Evolutionary conservation across 2,113 vertebrate genomes (phyloP).

Genomic region (Alligator sinensis): DNA sequence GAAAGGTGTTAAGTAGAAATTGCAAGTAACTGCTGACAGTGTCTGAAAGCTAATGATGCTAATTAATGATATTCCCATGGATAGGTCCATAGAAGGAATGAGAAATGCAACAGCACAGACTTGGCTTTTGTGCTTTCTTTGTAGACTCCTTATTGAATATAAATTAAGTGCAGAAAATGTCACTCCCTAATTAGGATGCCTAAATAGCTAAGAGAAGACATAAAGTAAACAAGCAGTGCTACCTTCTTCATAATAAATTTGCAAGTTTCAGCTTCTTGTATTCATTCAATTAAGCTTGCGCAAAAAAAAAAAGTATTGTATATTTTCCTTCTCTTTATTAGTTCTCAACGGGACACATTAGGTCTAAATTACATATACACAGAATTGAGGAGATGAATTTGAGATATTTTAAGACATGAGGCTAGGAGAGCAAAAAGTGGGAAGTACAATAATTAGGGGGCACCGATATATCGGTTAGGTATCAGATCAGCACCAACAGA

Average conservation of each 20-base stretch:
- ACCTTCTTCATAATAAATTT: constrained; percentile 13
- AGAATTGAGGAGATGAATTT: background rate
- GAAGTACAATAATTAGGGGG: background rate
- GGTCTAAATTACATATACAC: background rate
- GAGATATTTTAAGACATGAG: background rate
- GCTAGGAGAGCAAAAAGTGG: background rate
- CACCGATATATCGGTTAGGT: background rate
- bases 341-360: background rate
- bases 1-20: constrained; percentile 70
- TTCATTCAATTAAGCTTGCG: background rate
- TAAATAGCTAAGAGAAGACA: constrained; percentile 1
- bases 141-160: constrained; percentile 19
- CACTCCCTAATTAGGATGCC: constrained; percentile 33
- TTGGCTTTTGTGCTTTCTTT: constrained; percentile 26
- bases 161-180: constrained; percentile 43
- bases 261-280: background rate
- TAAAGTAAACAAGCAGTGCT: constrained; percentile 6
- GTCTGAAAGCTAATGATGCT: constrained; percentile 73
- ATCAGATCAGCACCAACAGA: background rate
- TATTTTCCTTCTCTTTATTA: background rate
- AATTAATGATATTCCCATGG: constrained; percentile 70
- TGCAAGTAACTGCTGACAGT: constrained; percentile 65
- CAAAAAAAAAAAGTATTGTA: background rate
- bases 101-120: background rate
- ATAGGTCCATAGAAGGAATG: background rate